Conservation (phyloP, 2,113 vertebrate genomes). For the Miniopterus natalensis region DNA sequence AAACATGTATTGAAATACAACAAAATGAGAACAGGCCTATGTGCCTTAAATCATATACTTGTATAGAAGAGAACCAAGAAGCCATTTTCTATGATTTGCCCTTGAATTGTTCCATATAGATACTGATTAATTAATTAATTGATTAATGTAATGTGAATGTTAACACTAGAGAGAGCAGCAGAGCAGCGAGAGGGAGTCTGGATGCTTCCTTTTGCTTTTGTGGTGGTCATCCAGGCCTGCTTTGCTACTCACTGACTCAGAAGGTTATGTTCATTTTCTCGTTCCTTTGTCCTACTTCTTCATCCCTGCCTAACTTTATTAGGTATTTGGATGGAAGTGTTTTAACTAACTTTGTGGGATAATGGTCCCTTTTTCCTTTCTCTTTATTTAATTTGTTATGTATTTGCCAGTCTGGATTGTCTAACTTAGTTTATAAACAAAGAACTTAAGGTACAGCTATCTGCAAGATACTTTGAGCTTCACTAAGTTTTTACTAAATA, state of each 20-base stretch:
- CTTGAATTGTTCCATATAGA: not conserved
- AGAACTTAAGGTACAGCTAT: not conserved
- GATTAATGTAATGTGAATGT: not conserved
- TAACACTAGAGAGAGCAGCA: not conserved
- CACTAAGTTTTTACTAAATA: not conserved
- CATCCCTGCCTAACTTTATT: not conserved
- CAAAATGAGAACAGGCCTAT: not conserved
- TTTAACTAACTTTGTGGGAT: not conserved
- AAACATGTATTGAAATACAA: conserved; percentile 5
- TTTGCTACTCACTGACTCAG: not conserved
- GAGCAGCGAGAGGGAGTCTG: not conserved
- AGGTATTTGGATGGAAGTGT: not conserved
- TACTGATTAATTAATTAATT: not conserved
- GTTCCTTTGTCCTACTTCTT: not conserved
- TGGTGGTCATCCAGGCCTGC: not conserved
- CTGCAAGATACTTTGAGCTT: conserved; percentile 21
- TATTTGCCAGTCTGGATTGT: conserved; percentile 34
- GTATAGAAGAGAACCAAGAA: conserved; percentile 29
- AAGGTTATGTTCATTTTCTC: not conserved
- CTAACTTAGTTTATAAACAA: conserved; percentile 22
- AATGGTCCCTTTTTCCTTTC: not conserved
- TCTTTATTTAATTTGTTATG: conserved; percentile 56
- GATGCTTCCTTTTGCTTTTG: not conserved
- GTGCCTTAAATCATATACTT: not conserved
- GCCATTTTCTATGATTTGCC: not conserved